Conservation (phyloP, 2,113 vertebrate species). For the Atractosteus spatula region DNA sequence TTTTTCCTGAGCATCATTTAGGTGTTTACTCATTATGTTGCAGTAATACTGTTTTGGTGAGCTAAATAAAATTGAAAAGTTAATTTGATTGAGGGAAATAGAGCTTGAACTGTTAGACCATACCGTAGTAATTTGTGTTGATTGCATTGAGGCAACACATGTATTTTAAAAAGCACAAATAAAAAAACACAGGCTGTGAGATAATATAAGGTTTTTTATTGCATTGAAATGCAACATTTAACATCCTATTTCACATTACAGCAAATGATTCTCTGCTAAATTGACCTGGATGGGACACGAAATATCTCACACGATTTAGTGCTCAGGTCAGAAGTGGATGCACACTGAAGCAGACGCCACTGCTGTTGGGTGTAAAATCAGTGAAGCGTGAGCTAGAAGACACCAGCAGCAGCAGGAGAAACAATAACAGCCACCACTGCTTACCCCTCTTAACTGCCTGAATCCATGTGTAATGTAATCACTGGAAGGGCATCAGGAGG, state of each 20-base stretch:
- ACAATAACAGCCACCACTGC: not conserved
- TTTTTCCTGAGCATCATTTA: too few species aligned
- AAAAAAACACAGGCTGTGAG: not conserved
- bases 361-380: conserved; percentile 44
- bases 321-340: not conserved
- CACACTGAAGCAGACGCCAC: conserved; percentile 8
- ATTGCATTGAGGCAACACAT: too few species aligned
- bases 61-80: too few species aligned
- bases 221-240: not conserved
- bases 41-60: too few species aligned
- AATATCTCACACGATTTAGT: conserved; percentile 6
- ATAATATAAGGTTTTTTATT: not conserved
- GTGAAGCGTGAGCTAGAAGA: conserved; percentile 42
- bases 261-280: not conserved
- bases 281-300: not conserved
- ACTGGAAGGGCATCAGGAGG: conserved; percentile 23
- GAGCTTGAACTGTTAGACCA: too few species aligned
- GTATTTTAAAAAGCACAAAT: not conserved
- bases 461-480: conserved; percentile 29
- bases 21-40: too few species aligned
- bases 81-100: too few species aligned
- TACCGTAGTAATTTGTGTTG: too few species aligned
- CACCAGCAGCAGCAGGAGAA: conserved; percentile 43
- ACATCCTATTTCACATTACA: not conserved
- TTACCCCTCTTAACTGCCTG: conserved; percentile 36